Base-by-base conservation (phyloP, 2,888 invertebrate species). In the Mythimna vitellina region DNA sequence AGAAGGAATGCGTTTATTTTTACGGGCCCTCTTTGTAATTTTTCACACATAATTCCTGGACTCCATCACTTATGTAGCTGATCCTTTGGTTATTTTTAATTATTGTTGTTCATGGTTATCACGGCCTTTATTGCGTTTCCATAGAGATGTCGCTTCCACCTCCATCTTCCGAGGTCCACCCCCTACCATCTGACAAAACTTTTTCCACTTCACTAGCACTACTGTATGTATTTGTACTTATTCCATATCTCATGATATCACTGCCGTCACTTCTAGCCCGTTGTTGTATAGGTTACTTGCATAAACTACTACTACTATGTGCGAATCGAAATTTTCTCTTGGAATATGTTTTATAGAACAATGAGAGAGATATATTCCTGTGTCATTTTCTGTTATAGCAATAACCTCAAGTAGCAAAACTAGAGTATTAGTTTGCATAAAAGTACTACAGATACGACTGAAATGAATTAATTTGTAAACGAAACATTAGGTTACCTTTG, bases 401-500 rank as follows among this genome's bases (percentile, higher is more conserved):
- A n/a, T 7, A 49, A 1, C 49, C 20, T n/a, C n/a, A 49, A 49
- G 8, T 8, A n/a, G 8, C 8, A n/a, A 51, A n/a, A n/a, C 8
- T n/a, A 51, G 3, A n/a, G n/a, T 3, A n/a, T n/a, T n/a, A 9
- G 9, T 51, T n/a, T 3, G 7, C 14, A 20, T 49, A 49, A 20
- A 6, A 20, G 49, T 49, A 49, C 49, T 49, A 49, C 49, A 17
- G 17, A n/a, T 51, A n/a, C 49, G 49, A n/a, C 8, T 51, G 5
- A 38, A 71, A 58, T 32, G 0, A 38, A 51, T 49, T 35, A 14
- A 38, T 54, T 12, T 35, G 35, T 51, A 46, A 29, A 29, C 20
- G 35, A 58, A 46, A 9, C 2, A 8, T 14, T 49, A 68, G 60
- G 20, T 49, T 74, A 76, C 77, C 29, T 3, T 51, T 65, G 25